These are phyloP conservation scores for Antitype chi DNA, from an alignment of 2,888 invertebrate species.

Conservation along the genomic window DNA sequence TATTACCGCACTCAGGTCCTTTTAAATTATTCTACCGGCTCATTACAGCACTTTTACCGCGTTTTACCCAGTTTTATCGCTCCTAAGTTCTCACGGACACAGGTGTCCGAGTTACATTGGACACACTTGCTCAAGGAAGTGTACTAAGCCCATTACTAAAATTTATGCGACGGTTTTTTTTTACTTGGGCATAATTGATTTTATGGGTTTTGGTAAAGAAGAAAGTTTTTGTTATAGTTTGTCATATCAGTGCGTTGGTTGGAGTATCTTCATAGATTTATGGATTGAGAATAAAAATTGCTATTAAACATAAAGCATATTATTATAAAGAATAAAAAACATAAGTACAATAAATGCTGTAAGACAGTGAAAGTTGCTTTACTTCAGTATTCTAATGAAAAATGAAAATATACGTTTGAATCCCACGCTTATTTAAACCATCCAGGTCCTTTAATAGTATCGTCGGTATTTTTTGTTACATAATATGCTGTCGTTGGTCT, in stretches of 20 bases:
- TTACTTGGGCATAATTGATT: constrained; percentile 55
- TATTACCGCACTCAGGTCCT: constrained; percentile 35
- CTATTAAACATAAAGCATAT: not conserved
- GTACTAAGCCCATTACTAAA: constrained; percentile 60
- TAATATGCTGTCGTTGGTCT: no score
- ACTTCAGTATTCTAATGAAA: not conserved
- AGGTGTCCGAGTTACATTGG: constrained; percentile 61
- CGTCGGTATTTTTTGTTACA: no score
- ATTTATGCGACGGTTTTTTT: constrained; percentile 66
- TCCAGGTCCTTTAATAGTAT: not conserved
- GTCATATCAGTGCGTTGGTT: not conserved
- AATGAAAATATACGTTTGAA: not conserved
- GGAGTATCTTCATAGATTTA: not conserved
- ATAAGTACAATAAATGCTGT: not conserved
- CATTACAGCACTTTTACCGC: constrained; percentile 40
- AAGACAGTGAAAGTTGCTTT: not conserved
- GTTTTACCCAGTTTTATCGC: constrained; percentile 12
- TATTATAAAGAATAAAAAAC: no score
- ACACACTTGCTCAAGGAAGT: constrained; percentile 64
- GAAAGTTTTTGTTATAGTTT: constrained; percentile 8
- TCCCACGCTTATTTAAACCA: not conserved
- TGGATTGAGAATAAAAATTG: not conserved
- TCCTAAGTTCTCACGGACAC: constrained; percentile 67
- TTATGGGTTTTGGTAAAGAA: constrained; percentile 19
- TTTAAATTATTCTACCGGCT: constrained; percentile 56